These are phyloP conservation scores for Plectrocnemia conspersa DNA, from an alignment of 1,140 invertebrate species.

Conservation along the genomic window DNA sequence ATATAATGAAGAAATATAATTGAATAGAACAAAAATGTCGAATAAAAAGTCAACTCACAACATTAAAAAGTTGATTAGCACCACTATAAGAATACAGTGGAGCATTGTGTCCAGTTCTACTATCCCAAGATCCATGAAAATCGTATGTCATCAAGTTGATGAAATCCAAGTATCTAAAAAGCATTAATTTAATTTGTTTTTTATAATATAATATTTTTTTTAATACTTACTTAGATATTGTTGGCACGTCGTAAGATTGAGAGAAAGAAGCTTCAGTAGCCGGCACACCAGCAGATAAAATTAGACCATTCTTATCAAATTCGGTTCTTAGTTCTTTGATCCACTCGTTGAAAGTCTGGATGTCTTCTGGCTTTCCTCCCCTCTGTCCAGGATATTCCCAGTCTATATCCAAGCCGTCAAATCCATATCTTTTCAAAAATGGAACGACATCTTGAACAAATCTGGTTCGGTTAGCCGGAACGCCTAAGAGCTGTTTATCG, in stretches of 20 bases:
- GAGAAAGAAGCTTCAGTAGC: constrained; percentile 50
- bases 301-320: constrained; percentile 49
- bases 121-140: constrained; percentile 62
- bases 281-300: constrained; percentile 60
- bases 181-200: neutral
- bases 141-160: constrained; percentile 69
- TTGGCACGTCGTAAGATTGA: constrained; percentile 56
- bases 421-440: constrained; percentile 74
- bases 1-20: neutral
- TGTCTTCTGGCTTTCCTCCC: constrained; percentile 36
- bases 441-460: constrained; percentile 70
- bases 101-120: constrained; percentile 54
- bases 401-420: constrained; percentile 82
- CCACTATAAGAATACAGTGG: constrained; percentile 55
- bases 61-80: no score
- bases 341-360: constrained; percentile 49
- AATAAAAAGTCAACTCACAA: no score
- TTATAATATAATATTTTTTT: neutral
- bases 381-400: constrained; percentile 74
- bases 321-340: constrained; percentile 55
- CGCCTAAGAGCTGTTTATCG: constrained; percentile 60
- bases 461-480: constrained; percentile 59
- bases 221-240: constrained; percentile 40
- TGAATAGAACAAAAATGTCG: neutral
- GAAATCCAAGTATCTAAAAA: constrained; percentile 52